Evolutionary conservation across 2,888 invertebrate genomes (phyloP), one percentile per base, ranked within the genome.

Genomic region (Anthrax anthrax): DNA sequence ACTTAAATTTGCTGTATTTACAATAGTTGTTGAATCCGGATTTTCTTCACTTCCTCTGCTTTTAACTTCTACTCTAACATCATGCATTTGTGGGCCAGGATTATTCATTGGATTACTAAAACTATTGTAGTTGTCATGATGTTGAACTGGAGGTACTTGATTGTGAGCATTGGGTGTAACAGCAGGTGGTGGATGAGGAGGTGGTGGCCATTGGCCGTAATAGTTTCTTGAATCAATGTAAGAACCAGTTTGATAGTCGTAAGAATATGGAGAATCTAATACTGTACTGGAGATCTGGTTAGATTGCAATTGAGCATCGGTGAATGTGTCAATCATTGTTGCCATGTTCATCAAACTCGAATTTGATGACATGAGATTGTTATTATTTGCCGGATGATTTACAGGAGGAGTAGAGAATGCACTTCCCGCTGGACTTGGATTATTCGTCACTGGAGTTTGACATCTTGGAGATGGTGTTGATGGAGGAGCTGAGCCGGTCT

Each of bases 241-340:
- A 57, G 67, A 67, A 51, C 69, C 68, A 50, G 68, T 69, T 54
- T 72, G 76, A 59, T 77, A 77, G 51, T 78, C 78, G 50, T 78
- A 77, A 27, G 77, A 67, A 53, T 78, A 77, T 12, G 80, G 78
- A 4, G 77, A 78, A 60, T 85, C 86, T 56, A 84, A 66, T 6
- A 86, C 86, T 14, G 86, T 88, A 59, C 87, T 87, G 37, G 87
- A 85, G 53, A 86, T 84, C 66, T 86, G 86, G 60, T 85, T 84
- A 60, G 84, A 87, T 65, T 88, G 87, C 32, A 88, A 67, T 59
- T 86, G 85, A 17, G 81, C 80, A 58, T 83, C 81, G 34, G 78
- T 79, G 66, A 83, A 82, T 55, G 80, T 81, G 53, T 83, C 83
- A 51, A 83, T 78, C 81, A 83, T 82, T 8, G 81, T 74, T 36